phyloP scores from a whole-genome alignment of 2,888 invertebrate genomes.

The Andrena bicolor region DNA sequence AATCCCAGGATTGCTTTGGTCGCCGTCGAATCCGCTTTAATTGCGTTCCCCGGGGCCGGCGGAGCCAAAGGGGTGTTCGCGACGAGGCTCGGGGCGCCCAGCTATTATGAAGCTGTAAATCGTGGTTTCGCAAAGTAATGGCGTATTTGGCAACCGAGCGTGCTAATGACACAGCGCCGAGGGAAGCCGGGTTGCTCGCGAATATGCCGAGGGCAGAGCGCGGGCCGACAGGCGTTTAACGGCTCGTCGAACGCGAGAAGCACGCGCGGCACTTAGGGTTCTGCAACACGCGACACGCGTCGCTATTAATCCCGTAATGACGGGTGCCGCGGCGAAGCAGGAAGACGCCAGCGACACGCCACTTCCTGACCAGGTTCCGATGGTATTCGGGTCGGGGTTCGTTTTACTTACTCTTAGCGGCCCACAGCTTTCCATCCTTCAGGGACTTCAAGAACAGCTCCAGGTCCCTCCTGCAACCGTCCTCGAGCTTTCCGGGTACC shows the following conservation, averaged over 20 bases:
- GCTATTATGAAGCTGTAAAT: conserved; percentile 38
- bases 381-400: neutral
- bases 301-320: conserved; percentile 8
- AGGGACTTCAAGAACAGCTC: conserved; percentile 87
- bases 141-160: conserved; percentile 40
- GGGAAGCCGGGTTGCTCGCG: neutral
- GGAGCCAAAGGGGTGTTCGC: neutral
- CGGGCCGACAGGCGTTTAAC: neutral
- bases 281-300: neutral
- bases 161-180: conserved; percentile 2
- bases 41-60: neutral
- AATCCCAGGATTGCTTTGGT: neutral
- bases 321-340: neutral
- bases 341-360: neutral
- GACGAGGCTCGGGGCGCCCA: neutral
- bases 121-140: conserved; percentile 47
- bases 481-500: conserved; percentile 86
- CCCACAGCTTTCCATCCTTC: conserved; percentile 89
- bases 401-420: conserved; percentile 90
- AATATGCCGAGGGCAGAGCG: neutral
- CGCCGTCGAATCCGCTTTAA: conserved; percentile 10
- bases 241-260: neutral
- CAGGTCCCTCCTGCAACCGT: conserved; percentile 87
- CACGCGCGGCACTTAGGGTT: neutral
- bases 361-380: neutral